Base-by-base conservation (phyloP, 2,113 vertebrate species). In the Nyctereutes procyonoides region DNA sequence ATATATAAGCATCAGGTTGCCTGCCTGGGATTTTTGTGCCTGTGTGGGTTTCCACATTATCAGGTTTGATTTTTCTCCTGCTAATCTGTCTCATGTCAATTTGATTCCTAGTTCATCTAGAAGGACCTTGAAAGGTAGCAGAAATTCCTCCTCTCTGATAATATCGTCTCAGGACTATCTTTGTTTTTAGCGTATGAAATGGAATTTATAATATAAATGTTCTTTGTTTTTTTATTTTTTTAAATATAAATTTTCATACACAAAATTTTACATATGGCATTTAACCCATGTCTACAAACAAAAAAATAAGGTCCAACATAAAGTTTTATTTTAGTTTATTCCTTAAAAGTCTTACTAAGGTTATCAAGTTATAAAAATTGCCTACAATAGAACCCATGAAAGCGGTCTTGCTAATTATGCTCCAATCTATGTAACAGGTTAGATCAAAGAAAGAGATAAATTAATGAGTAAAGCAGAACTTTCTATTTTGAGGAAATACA, bases 201-300 rank as follows among this genome's bases (percentile, higher is more conserved):
- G 67, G 28, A 60, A 96, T 60, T 65, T 65, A 28, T 74, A 88
- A 92, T 22, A 85, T 13, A 71, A 85, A 85, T 26, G n/a, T n/a
- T n/a, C n/a, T n/a, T n/a, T n/a, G n/a, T n/a, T n/a, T n/a, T n/a
- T n/a, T n/a, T n/a, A n/a, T n/a, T n/a, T n/a, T n/a, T n/a, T n/a
- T n/a, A n/a, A 88, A 92, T 22, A 85, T 13, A 71, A 85, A 85
- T 26, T 84, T 55, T 43, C 28, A 80, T 15, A 74, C 51, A 62
- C 51, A 55, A 38, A 65, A 13, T 56, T 81, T 94, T 58, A 32
- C 7, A 65, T 51, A 62, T 71, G 30, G n/a, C 35, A 88, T 85
- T 94, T 92, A 94, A 79, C 8, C 30, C 30, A 90, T n/a, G 82
- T 97, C 30, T 73, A 96, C 17, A 79, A 88, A 91, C 8, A 88